phyloP scores from a whole-genome alignment of 2,113 vertebrate species.

The Candoia aspera region DNA sequence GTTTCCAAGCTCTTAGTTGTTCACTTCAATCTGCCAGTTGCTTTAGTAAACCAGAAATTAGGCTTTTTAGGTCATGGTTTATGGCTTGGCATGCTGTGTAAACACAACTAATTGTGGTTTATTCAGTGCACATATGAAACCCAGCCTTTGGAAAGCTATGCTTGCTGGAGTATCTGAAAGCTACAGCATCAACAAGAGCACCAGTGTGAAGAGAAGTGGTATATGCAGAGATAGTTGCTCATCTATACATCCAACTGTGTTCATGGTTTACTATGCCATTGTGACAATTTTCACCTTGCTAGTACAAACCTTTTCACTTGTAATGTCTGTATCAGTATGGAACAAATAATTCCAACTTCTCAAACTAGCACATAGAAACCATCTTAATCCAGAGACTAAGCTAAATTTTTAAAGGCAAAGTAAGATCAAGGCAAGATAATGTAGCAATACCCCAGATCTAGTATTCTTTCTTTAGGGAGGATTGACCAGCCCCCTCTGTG shows the following conservation, averaged over 20 bases:
- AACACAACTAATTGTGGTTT: too few relatives aligned
- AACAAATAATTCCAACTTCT: background rate
- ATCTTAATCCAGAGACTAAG: background rate
- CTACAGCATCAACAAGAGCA: background rate
- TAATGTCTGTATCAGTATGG: background rate
- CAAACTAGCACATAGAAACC: background rate
- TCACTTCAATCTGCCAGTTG: background rate
- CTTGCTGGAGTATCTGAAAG: too few relatives aligned
- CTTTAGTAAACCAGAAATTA: background rate
- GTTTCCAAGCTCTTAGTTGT: background rate
- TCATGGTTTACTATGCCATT: background rate
- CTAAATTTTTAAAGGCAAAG: background rate
- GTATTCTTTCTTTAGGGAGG: background rate
- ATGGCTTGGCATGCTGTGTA: too few relatives aligned
- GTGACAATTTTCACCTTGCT: background rate
- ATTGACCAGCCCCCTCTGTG: background rate
- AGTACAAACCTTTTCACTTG: background rate
- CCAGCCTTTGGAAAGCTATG: too few relatives aligned
- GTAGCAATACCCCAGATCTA: background rate
- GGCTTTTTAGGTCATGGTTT: background rate
- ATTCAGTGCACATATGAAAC: too few relatives aligned
- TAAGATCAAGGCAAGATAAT: background rate
- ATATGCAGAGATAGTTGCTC: background rate
- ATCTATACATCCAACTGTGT: background rate
- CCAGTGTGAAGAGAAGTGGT: background rate